Conservation (phyloP, 2,888 invertebrate species). For the Eilema griseolum region DNA sequence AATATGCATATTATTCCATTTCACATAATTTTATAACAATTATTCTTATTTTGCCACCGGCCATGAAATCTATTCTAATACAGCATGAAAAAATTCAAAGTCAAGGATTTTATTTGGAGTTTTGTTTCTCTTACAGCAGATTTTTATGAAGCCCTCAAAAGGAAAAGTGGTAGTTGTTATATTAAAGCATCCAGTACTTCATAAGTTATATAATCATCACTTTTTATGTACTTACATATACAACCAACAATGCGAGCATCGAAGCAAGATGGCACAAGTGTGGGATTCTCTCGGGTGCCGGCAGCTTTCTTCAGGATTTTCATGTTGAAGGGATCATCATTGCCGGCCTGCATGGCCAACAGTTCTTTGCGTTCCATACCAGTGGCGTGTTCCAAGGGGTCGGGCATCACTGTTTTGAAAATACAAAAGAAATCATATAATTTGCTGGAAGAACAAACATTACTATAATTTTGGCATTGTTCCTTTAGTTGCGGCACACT, state of each 20-base stretch:
- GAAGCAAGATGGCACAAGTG: conserved; percentile 95
- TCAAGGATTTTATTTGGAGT: too few relatives aligned
- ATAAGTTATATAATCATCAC: too few relatives aligned
- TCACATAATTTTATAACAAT: too few relatives aligned
- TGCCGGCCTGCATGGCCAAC: conserved; percentile 94
- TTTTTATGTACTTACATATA: conserved; percentile 89
- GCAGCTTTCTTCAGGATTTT: conserved; percentile 93
- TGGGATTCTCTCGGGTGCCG: conserved; percentile 95
- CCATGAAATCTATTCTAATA: too few relatives aligned
- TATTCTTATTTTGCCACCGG: too few relatives aligned
- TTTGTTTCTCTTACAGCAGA: too few relatives aligned
- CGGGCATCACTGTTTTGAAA: conserved; percentile 90
- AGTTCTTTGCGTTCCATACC: conserved; percentile 97
- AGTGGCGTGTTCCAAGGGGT: conserved; percentile 97
- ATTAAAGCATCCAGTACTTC: too few relatives aligned
- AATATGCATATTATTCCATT: too few relatives aligned
- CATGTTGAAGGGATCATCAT: conserved; percentile 95
- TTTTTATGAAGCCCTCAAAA: too few relatives aligned
- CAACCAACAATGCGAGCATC: conserved; percentile 97
- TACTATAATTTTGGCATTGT: background rate
- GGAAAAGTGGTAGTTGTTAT: too few relatives aligned
- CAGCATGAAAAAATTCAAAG: too few relatives aligned
- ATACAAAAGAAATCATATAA: background rate
- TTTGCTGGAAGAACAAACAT: background rate
- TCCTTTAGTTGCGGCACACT: too few relatives aligned